Percentiles rank a stretch among this genome's conserved stretches.
Conservation (phyloP, 2,113 vertebrate genomes). For the Probosciger aterrimus region DNA sequence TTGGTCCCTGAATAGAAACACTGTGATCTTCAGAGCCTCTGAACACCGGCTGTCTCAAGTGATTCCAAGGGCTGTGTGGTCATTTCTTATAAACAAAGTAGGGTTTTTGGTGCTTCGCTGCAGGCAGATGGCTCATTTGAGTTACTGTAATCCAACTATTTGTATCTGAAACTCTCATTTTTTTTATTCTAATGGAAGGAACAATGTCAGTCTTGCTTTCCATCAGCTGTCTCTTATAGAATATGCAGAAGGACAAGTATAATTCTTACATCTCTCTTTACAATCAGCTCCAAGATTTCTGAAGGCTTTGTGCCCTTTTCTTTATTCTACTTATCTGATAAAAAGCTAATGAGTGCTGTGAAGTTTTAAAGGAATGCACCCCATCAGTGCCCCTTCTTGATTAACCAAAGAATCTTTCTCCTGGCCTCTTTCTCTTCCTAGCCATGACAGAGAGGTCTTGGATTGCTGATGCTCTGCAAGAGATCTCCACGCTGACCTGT, state of each 20-base stretch:
- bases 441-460: conserved; percentile 40
- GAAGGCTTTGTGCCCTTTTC: neutral
- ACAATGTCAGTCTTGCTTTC: neutral
- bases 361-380: neutral
- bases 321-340: neutral
- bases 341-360: neutral
- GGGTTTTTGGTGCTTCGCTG: neutral
- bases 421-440: neutral
- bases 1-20: conserved; percentile 14
- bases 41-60: neutral
- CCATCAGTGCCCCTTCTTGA: neutral
- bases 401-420: neutral
- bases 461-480: conserved; percentile 73
- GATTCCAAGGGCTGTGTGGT: neutral
- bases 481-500: conserved; percentile 79
- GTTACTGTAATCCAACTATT: neutral
- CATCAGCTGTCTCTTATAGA: neutral
- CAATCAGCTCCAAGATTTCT: neutral
- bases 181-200: neutral
- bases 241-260: neutral
- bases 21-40: neutral
- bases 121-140: neutral
- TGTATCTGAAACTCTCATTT: neutral
- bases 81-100: neutral
- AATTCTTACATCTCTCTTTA: neutral